These are phyloP conservation scores for Heteronetta atricapilla DNA, from an alignment of 2,113 vertebrate genomes.

Conservation along the genomic window DNA sequence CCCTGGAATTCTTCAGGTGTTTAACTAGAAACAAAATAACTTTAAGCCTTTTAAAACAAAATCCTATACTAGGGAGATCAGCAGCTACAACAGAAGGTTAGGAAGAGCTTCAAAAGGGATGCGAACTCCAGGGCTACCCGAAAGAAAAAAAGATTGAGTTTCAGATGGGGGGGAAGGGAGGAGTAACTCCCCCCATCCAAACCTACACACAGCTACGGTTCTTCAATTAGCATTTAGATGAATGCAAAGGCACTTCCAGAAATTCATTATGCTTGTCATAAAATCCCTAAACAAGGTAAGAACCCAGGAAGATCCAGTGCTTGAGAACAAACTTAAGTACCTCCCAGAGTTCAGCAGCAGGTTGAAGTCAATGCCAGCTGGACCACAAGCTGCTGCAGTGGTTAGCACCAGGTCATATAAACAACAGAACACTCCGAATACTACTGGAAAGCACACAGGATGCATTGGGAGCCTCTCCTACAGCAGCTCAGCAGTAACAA, in stretches of 20 bases:
- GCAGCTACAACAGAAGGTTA: neutral
- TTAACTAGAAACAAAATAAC: neutral
- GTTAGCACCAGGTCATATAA: neutral
- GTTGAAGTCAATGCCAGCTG: neutral
- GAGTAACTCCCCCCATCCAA: fast-evolving
- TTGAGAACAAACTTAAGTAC: neutral
- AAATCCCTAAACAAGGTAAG: neutral
- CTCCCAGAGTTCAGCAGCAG: neutral
- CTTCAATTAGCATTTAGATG: neutral
- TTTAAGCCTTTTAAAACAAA: neutral
- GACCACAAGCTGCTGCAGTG: neutral
- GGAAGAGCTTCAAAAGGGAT: neutral
- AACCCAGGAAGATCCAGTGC: neutral
- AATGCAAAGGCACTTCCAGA: neutral
- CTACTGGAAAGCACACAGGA: neutral
- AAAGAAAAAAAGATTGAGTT: fast-evolving
- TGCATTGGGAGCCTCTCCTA: neutral
- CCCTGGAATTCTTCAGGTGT: neutral
- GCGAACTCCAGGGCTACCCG: neutral
- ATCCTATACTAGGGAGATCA: neutral
- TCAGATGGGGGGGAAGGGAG: neutral
- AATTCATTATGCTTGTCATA: neutral
- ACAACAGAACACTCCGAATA: neutral
- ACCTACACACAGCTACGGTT: neutral
- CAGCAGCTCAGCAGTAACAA: neutral